These are phyloP conservation scores for Lophotis ruficrista DNA, from an alignment of 2,113 vertebrate genomes.

Conservation along the genomic window DNA sequence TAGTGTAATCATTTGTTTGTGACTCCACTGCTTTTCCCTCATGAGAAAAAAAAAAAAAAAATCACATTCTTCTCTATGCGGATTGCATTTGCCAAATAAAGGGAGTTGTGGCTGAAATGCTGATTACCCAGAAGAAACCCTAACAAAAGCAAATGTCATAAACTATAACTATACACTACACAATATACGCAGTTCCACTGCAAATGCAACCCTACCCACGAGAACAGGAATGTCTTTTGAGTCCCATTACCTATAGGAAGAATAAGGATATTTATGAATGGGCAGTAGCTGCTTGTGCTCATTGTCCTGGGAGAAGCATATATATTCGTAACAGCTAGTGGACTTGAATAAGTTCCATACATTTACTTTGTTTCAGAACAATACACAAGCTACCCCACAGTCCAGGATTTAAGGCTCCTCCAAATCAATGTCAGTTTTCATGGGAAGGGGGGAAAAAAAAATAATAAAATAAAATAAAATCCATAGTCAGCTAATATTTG, in stretches of 20 bases:
- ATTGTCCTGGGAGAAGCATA: slow-evolving; percentile 33
- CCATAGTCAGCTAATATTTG: neutral
- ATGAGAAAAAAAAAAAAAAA: neutral
- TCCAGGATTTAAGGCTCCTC: neutral
- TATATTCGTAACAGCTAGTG: slow-evolving; percentile 27
- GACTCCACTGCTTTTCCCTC: neutral
- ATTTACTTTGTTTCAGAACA: neutral
- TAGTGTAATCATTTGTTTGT: neutral
- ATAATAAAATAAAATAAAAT: neutral
- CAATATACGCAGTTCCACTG: neutral
- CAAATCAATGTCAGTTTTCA: neutral
- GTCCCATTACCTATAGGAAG: neutral
- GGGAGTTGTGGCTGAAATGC: neutral
- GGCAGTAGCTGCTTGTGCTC: slow-evolving; percentile 35
- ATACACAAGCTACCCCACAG: neutral
- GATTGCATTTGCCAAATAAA: neutral
- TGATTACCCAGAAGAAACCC: slow-evolving; percentile 50
- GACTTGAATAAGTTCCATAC: neutral
- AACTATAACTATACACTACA: neutral
- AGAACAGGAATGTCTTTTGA: slow-evolving; percentile 32
- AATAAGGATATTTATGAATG: slow-evolving; percentile 47
- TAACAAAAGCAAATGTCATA: slow-evolving; percentile 45
- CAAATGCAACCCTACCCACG: neutral
- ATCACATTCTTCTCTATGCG: neutral
- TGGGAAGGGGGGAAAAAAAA: neutral